Base-by-base conservation (phyloP, 2,797 vertebrate genomes). In the Lacerta agilis region DNA sequence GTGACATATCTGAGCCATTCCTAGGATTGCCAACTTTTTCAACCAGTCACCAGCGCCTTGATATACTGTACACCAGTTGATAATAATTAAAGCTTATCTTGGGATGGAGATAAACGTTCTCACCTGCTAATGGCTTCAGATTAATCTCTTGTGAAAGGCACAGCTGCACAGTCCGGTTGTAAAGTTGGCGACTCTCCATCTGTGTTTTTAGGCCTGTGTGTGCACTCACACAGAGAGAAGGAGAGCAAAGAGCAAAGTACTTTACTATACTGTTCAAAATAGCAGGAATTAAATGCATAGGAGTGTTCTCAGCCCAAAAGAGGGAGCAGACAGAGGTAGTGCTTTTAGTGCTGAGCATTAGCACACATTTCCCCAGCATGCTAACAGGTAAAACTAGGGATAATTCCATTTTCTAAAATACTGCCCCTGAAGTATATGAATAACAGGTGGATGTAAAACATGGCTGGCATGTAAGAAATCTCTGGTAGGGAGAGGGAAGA, bases 391-490 rank as follows among this genome's bases (percentile, higher is more conserved):
- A 83, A 83, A 45, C 27, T 23, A 71, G 27, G 64, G 45, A 36
- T 71, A 71, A 49, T 33, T 43, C 66, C 66, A 23, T 69, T 71
- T 82, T 82, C 41, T 82, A 71, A 82, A 82, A 82, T 76, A 41
- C 38, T 45, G 75, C 41, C 72, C 36, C 36, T 9, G 72, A 61
- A 55, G 20, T 64, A 64, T 64, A 64, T 23, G 61, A 64, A 64
- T 64, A 73, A 18, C 36, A 38, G 36, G 72, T 36, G 72, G 36
- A 7, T 33, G 36, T 73, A 73, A 73, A 73, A 36, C 36, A 36
- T 73, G 15, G 25, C 11, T 43, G 2, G 38, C 17, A 67, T 82
- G 15, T 33, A 4, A 80, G 33, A 69, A 36, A 38, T 18, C 72
- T n/a, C 7, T 82, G 29, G 64, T 15, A n/a, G 36, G 81, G 43